These are phyloP conservation scores for Vimba vimba DNA, from an alignment of 2,113 vertebrate species.

Conservation along the genomic window DNA sequence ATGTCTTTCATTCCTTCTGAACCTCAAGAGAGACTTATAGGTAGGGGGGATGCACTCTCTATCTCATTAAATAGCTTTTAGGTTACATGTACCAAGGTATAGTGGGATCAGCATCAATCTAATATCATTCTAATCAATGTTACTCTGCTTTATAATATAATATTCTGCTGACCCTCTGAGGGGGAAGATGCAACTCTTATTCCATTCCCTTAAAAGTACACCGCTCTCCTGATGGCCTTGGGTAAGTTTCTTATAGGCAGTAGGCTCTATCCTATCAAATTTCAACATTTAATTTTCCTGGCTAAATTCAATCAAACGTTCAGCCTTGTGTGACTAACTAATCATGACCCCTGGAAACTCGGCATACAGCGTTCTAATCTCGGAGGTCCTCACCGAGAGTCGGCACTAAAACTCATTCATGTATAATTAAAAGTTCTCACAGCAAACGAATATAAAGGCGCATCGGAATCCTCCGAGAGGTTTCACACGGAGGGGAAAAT, in stretches of 20 bases:
- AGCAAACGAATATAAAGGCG: conserved; percentile 38
- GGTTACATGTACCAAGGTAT: neutral
- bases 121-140: conserved; percentile 2
- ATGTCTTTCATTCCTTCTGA: conserved; percentile 3
- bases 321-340: conserved; percentile 56
- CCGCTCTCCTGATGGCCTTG: conserved; percentile 6
- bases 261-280: conserved; percentile 44
- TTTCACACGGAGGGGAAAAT: conserved; percentile 33
- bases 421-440: conserved; percentile 57
- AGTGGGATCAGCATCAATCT: conserved; percentile 9
- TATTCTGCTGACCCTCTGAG: neutral
- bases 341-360: conserved; percentile 54
- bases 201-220: conserved; percentile 12
- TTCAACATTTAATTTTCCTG: conserved; percentile 45
- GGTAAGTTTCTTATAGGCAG: conserved; percentile 11
- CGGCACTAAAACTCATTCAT: conserved; percentile 54
- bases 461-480: conserved; percentile 36
- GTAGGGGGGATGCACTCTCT: neutral
- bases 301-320: conserved; percentile 56
- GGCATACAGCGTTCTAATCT: conserved; percentile 36
- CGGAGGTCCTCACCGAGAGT: conserved; percentile 37
- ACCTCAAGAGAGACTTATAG: neutral
- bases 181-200: neutral
- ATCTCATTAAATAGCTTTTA: conserved; percentile 11
- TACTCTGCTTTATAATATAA: neutral